Base-by-base conservation (phyloP, 2,797 vertebrate genomes). In the Helicolenus hilgendorfi region DNA sequence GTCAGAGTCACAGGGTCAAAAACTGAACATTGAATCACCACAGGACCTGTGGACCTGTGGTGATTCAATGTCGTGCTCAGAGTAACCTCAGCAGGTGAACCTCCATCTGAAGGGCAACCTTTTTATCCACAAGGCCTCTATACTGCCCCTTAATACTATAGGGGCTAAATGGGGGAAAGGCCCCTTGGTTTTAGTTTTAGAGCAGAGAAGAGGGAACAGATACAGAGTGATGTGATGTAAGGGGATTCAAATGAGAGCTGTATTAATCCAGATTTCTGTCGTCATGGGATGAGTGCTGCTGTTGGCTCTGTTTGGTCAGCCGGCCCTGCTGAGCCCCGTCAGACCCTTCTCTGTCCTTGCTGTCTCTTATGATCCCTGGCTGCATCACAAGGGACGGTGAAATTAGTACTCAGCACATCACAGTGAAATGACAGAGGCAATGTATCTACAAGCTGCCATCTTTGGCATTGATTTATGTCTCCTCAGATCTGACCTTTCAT, bases 201-300 rank as follows among this genome's bases (percentile, higher is more conserved):
- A 68, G 79, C 64, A 20, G n/a, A 65, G 77, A 59, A 73, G 75
- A 85, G 81, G 72, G 71, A 82, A 56, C 79, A 86, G 58, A 87
- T 79, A 35, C 84, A 71, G 75, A 80, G 63, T 69, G 71, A 90
- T 88, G 89, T 94, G 88, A 95, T 90, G 94, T 94, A 95, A 96
- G 84, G 77, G 89, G 94, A 96, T 96, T 95, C 82, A 78, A 83
- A 84, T 72, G 70, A 88, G 81, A 93, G 89, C 87, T 63, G 72
- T 83, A 90, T 74, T 95, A 96, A 96, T 96, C 96, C 92, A 90
- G 95, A 91, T 95, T 89, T 92, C 75, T 93, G 85, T 87, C 79
- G n/a, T 94, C 88, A 91, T 79, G 60, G 87, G 88, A 92, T 96
- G 83, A 92, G 80, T 79, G 60, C 73, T 81, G 82, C 82, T 74